phyloP scores from a whole-genome alignment of 2,797 vertebrate species.

The Sebastes diploproa region DNA sequence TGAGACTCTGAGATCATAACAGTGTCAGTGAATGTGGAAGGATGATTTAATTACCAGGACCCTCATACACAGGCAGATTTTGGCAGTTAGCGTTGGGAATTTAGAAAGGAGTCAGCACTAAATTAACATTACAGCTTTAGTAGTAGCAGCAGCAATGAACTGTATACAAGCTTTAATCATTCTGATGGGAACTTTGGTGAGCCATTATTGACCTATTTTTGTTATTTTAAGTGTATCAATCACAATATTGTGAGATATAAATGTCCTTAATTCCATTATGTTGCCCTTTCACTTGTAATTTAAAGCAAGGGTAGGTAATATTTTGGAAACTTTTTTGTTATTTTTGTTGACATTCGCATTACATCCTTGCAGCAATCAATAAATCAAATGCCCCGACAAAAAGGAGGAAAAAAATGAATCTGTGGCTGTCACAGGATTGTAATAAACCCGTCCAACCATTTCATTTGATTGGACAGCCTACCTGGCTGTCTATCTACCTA shows the following conservation, averaged over 20 bases:
- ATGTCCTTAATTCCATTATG: neutral
- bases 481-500: too few relatives aligned
- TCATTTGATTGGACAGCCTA: too few relatives aligned
- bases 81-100: neutral
- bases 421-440: too few relatives aligned
- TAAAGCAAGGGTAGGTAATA: neutral
- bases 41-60: slow-evolving; percentile 31
- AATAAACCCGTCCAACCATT: too few relatives aligned
- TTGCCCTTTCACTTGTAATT: neutral
- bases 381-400: too few relatives aligned
- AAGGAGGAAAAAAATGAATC: too few relatives aligned
- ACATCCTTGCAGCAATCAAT: too few relatives aligned
- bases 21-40: neutral
- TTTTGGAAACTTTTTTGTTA: too few relatives aligned
- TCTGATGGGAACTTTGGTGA: neutral
- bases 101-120: neutral
- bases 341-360: too few relatives aligned
- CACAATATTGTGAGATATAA: neutral
- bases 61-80: neutral
- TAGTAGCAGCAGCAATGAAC: neutral
- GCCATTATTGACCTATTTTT: neutral
- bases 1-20: neutral
- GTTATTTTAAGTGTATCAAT: neutral
- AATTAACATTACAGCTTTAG: neutral
- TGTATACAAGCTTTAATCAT: neutral